Percentiles rank a stretch among this genome's conserved stretches.
These are phyloP conservation scores for human DNA, from an alignment of 2,113 vertebrate species.

Conservation along the genomic window DNA sequence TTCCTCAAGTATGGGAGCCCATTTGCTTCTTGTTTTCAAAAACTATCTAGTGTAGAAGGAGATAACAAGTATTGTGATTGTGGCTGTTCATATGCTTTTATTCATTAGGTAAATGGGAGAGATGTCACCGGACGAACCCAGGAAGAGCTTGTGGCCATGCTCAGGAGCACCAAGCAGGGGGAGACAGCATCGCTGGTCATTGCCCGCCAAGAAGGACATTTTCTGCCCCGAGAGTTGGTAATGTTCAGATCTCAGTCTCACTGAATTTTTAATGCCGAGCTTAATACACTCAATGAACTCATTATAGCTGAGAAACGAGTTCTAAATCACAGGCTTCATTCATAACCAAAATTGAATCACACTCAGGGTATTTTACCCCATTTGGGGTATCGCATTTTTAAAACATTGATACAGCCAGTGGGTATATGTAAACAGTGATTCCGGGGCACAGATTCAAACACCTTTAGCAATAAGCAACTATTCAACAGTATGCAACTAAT, in stretches of 20 bases:
- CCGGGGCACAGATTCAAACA: neutral
- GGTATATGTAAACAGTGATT: neutral
- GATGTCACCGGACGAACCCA: slow-evolving; percentile 93
- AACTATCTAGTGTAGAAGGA: neutral
- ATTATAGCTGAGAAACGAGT: neutral
- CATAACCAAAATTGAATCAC: neutral
- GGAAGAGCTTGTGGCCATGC: slow-evolving; percentile 95
- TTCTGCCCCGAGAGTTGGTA: slow-evolving; percentile 97
- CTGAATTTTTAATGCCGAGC: neutral
- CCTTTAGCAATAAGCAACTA: neutral
- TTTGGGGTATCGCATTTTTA: neutral
- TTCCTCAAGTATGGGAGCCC: neutral
- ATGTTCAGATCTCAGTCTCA: slow-evolving; percentile 69
- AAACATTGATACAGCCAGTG: neutral
- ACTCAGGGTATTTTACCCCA: neutral
- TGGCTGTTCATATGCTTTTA: neutral
- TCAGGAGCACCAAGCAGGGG: slow-evolving; percentile 96
- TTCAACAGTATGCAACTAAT: neutral
- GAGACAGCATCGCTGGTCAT: slow-evolving; percentile 92
- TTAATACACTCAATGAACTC: neutral
- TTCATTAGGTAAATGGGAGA: slow-evolving; percentile 92
- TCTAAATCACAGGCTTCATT: neutral
- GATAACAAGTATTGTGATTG: neutral
- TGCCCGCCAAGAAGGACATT: slow-evolving; percentile 93
- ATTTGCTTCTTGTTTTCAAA: neutral